Evolutionary conservation across 2,113 vertebrate genomes (phyloP), one percentile per base, ranked within the genome.

Genomic region (Progne subis): DNA sequence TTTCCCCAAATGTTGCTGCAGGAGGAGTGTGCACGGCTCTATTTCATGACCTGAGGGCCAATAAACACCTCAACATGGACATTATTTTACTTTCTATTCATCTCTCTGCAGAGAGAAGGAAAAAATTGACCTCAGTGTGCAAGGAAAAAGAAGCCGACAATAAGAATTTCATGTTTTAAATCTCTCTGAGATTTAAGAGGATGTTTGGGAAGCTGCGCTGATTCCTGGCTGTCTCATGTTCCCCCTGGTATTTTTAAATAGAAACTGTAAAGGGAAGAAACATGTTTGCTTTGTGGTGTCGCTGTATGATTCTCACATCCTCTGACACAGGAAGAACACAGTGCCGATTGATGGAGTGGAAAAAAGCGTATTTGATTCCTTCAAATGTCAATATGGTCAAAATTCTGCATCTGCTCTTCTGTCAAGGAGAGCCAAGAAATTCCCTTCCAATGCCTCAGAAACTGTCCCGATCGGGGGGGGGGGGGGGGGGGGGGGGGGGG

Each of bases 361-460:
- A 88, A 90, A 67, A 68, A 46, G 69, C 80, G 86, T 70, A 86
- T 87, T 81, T 82, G 82, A 65, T 82, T 82, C 31, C 57, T 93
- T 92, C 26, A 87, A 95, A 92, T 92, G 80, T 86, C 95, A 93
- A 11, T 46, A 29, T 12, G 70, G 55, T 75, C 91, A 84, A 81
- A 95, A 79, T 32, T 53, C 72, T 94, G 23, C 28, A 2, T 78
- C 88, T 59, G 59, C 43, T 44, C 65, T 63, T 21, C 20, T 47
- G 46, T 43, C 49, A 56, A 75, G 52, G 69, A 61, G 80, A 53
- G 77, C 39, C 41, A 44, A 4, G 63, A 71, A 69, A 72, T 70
- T 63, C 49, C 64, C 61, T 78, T 63, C n/a, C 72, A n/a, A 2
- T 49, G 64, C 82, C n/a, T 81, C 65, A 79, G 68, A 52, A 90